These are phyloP conservation scores for Drosophila athabasca DNA, from an alignment of 1,140 invertebrate genomes.

Conservation along the genomic window DNA sequence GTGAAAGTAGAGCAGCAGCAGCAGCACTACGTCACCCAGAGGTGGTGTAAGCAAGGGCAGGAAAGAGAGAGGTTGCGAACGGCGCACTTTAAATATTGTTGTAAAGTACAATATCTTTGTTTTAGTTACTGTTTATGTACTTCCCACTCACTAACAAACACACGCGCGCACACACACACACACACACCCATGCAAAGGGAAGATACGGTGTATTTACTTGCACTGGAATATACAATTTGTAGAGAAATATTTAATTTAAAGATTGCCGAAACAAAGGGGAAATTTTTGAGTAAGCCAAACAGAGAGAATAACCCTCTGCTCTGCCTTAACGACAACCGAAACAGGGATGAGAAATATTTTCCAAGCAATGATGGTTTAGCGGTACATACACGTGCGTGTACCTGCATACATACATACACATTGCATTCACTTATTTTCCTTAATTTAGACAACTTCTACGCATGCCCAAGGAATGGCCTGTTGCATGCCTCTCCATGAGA, in stretches of 20 bases:
- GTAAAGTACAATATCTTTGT: slow-evolving; percentile 40
- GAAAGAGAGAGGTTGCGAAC: slow-evolving; percentile 7
- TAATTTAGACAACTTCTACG: not conserved
- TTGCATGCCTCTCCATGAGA: too few relatives aligned
- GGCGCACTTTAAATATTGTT: slow-evolving; percentile 18
- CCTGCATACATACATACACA: not conserved
- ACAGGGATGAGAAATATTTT: slow-evolving; percentile 11
- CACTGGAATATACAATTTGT: slow-evolving; percentile 4
- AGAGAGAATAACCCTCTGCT: not conserved
- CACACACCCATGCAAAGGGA: not conserved
- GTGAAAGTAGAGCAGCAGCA: slow-evolving; percentile 68
- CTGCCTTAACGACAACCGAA: slow-evolving; percentile 4
- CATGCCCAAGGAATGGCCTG: slow-evolving; percentile 6
- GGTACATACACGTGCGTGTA: not conserved
- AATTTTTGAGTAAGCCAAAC: slow-evolving; percentile 15
- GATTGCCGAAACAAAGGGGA: slow-evolving; percentile 24
- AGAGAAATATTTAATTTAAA: not conserved
- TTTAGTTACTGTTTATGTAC: slow-evolving; percentile 31
- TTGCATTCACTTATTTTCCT: not conserved
- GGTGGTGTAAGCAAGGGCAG: slow-evolving; percentile 22
- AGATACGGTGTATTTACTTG: slow-evolving; percentile 11
- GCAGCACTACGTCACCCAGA: slow-evolving; percentile 40
- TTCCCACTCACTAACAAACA: slow-evolving; percentile 3
- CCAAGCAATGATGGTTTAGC: not conserved
- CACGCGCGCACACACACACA: not conserved